Percentiles rank a stretch among this genome's conserved stretches.
phyloP scores from a whole-genome alignment of 2,797 vertebrate genomes.

The Sebastes alutus region DNA sequence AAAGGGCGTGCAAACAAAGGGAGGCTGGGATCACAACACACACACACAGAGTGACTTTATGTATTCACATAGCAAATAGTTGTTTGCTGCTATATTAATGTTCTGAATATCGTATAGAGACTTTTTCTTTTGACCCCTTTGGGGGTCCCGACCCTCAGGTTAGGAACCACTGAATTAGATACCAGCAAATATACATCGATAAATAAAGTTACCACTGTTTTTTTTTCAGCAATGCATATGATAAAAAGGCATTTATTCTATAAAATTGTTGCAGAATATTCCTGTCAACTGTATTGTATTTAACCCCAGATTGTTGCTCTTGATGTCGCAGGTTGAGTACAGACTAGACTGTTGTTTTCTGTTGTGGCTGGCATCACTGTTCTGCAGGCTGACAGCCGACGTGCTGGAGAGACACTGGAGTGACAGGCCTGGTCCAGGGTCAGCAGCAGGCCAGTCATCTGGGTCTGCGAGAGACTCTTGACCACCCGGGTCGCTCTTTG shows the following conservation, averaged over 20 bases:
- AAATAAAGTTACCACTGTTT: no score
- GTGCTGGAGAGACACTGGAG: not conserved
- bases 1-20: no score
- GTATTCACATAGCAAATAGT: no score
- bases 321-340: not conserved
- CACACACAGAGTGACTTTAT: no score
- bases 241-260: not conserved
- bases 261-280: not conserved
- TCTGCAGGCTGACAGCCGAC: slow-evolving; percentile 28
- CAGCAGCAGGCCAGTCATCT: slow-evolving; percentile 36
- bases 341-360: slow-evolving; percentile 3
- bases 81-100: no score
- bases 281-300: not conserved
- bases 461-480: slow-evolving; percentile 14
- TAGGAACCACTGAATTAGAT: no score
- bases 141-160: no score
- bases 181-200: rapidly evolving
- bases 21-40: no score
- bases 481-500: slow-evolving; percentile 16
- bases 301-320: not conserved
- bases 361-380: not conserved
- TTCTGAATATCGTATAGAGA: no score
- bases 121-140: no score
- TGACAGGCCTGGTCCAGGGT: slow-evolving; percentile 34
- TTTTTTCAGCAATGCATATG: no score